Evolutionary conservation across 2,797 vertebrate genomes (phyloP).

Genomic region (Hydrophis major): DNA sequence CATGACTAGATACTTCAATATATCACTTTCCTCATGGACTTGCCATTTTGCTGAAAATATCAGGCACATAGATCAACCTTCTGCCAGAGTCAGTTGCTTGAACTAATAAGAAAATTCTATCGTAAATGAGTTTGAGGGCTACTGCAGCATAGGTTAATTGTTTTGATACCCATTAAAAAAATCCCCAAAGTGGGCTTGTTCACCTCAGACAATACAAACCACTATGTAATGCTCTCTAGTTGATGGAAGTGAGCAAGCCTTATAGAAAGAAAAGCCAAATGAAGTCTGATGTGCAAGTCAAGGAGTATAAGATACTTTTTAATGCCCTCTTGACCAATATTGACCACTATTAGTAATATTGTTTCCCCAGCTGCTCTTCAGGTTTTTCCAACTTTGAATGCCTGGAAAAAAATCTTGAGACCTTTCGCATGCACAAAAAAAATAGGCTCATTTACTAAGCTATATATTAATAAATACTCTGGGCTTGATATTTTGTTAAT

Average conservation of each 20-base stretch:
- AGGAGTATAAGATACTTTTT: not conserved
- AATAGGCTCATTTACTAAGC: not conserved
- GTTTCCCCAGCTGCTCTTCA: not conserved
- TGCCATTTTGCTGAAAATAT: slow-evolving; percentile 72
- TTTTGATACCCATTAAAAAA: slow-evolving; percentile 44
- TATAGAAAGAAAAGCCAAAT: slow-evolving; percentile 8
- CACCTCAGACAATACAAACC: not conserved
- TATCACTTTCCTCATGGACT: slow-evolving; percentile 56
- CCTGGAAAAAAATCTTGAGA: not conserved
- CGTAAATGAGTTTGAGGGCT: slow-evolving; percentile 50
- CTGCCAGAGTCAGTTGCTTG: slow-evolving; percentile 53
- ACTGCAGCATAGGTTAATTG: slow-evolving; percentile 48
- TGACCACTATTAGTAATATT: not conserved
- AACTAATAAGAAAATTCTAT: slow-evolving; percentile 44
- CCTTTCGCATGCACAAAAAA: not conserved
- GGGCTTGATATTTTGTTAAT: slow-evolving; percentile 40
- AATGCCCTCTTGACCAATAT: not conserved
- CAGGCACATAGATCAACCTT: slow-evolving; percentile 67
- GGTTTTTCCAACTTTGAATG: not conserved
- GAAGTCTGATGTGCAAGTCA: not conserved
- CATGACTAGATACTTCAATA: slow-evolving; percentile 61
- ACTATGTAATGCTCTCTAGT: slow-evolving; percentile 6
- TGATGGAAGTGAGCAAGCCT: not conserved
- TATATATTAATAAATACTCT: slow-evolving; percentile 42
- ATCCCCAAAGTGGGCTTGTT: slow-evolving; percentile 22